A percentile compares a stretch with the other conserved stretches of the same genome.
phyloP scores from a whole-genome alignment of 2,113 vertebrate species.

The Chrysochloris asiatica region DNA sequence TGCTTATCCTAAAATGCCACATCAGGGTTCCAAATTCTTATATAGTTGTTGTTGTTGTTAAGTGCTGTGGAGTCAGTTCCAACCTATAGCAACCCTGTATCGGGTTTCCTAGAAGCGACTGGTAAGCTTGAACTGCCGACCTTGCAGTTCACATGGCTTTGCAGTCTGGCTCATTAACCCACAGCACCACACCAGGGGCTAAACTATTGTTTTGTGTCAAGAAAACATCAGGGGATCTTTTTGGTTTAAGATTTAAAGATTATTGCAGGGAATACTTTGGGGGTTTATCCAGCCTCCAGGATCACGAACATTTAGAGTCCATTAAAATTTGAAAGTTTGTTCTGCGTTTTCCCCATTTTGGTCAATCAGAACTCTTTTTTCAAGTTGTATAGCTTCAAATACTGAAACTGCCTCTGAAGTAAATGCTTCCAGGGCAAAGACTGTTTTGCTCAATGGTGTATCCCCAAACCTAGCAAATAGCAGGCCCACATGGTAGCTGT shows the following conservation, averaged over 20 bases:
- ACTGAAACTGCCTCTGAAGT: not conserved
- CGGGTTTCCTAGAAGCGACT: no score
- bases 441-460: not conserved
- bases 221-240: not conserved
- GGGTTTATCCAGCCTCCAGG: not conserved
- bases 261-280: not conserved
- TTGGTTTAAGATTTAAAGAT: not conserved
- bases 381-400: not conserved
- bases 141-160: no score
- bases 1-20: no score
- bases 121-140: no score
- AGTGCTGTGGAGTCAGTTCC: no score
- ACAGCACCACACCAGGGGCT: no score
- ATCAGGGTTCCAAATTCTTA: no score
- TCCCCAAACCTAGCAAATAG: not conserved
- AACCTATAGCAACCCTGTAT: no score
- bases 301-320: not conserved
- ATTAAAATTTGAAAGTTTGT: not conserved
- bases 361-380: not conserved
- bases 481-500: fast-evolving
- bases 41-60: no score
- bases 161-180: no score
- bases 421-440: not conserved
- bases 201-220: not conserved
- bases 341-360: not conserved